Evolutionary conservation across 2,113 vertebrate genomes (phyloP).

Genomic region (Psilopogon haemacephalus): DNA sequence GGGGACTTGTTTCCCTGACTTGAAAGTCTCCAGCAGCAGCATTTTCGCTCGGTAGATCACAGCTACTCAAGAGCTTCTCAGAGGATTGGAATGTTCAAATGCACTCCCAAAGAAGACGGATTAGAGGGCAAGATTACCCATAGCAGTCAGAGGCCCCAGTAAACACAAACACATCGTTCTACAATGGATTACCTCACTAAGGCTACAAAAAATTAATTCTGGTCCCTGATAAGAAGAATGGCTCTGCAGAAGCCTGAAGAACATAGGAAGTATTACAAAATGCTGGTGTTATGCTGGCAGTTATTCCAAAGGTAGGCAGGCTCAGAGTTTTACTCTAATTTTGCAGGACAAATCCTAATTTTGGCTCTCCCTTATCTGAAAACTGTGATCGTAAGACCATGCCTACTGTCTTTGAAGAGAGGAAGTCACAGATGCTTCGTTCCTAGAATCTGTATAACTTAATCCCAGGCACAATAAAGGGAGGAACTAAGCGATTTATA

Average conservation of each 20-base stretch:
- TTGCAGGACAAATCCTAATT: background rate
- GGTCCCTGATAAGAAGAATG: background rate
- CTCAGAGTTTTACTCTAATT: background rate
- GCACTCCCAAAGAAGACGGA: background rate
- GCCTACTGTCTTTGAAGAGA: background rate
- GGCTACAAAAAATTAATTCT: background rate
- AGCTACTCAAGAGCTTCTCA: background rate
- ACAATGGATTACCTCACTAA: background rate
- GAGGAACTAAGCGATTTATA: background rate
- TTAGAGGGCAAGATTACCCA: background rate
- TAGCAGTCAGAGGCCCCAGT: background rate
- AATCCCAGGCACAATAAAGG: background rate
- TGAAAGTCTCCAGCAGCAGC: background rate
- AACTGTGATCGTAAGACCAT: no score
- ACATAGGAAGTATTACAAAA: background rate
- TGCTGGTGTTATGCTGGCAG: fast-evolving
- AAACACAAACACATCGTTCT: background rate
- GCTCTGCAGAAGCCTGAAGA: background rate
- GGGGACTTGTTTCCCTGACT: fast-evolving
- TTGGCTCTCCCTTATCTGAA: background rate
- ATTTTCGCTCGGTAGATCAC: background rate
- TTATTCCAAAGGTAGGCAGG: background rate
- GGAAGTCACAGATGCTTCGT: background rate
- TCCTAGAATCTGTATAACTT: background rate
- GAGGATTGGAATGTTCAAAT: background rate